Evolutionary conservation across 2,113 vertebrate genomes (phyloP).

Genomic region (Eudorcas thomsonii): DNA sequence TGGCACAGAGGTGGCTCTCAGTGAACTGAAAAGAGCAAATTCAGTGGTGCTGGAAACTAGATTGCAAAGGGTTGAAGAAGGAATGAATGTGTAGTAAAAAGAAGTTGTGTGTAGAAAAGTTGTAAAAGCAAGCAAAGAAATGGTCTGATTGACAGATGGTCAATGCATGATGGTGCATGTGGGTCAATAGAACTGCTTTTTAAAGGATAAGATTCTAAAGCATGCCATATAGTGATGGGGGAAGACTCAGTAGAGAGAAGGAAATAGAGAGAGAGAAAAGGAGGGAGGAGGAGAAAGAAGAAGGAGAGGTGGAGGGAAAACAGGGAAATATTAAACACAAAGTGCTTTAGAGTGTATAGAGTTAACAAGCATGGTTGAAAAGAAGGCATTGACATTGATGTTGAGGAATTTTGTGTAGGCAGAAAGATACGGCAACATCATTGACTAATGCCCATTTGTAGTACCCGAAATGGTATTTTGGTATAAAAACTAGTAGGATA

Average conservation of each 20-base stretch:
- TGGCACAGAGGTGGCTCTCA: not conserved
- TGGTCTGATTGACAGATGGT: not conserved
- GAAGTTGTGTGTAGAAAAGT: not conserved
- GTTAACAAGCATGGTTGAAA: not conserved
- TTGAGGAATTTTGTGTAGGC: not conserved
- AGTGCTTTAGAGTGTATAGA: not conserved
- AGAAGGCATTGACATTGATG: not conserved
- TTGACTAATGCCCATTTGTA: not conserved
- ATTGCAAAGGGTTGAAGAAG: not conserved
- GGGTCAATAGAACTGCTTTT: not conserved
- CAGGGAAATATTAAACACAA: not conserved
- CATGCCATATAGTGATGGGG: not conserved
- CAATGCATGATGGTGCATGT: not conserved
- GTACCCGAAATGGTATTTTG: not conserved
- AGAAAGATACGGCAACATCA: not conserved
- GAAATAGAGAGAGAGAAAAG: accelerated
- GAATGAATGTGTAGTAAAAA: not conserved
- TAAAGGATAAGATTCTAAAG: not conserved
- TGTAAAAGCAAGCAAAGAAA: not conserved
- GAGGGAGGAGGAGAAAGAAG: too few relatives aligned
- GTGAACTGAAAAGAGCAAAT: not conserved
- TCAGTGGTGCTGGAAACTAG: not conserved
- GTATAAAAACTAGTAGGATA: not conserved
- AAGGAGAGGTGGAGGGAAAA: not conserved
- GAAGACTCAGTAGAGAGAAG: not conserved